Evolutionary conservation across 2,888 invertebrate genomes (phyloP), one percentile per base, ranked within the genome.

Genomic region (Parthenolecanium corni): DNA sequence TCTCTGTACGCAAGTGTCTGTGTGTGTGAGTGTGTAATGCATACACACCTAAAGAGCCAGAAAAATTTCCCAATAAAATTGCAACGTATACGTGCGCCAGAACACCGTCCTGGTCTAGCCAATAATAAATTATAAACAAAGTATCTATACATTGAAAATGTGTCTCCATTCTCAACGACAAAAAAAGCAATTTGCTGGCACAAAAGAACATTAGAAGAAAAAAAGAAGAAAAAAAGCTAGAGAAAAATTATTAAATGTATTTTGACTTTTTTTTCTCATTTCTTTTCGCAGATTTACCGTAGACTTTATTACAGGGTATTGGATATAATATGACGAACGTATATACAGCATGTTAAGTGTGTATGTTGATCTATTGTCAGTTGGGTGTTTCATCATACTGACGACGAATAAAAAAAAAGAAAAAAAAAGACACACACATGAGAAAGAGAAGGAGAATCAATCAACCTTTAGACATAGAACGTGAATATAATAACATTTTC

Each of bases 381-480:
- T 46, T 25, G 24, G 42, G 31, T 57, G 44, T 57, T 57, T 57
- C 57, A 57, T 57, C 57, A 54, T 54, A 16, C 16, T 42, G 21
- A 24, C 38, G 38, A 52, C 40, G 9, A 9, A 31, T 9, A 31
- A 31, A 31, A 9, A n/a, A n/a, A n/a, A n/a, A n/a, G n/a, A n/a
- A n/a, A n/a, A n/a, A n/a, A n/a, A n/a, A n/a, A n/a, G n/a, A n/a
- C n/a, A 31, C 9, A 42, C 44, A 14, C 14, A 14, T 4, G 5
- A 42, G 44, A 14, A 18, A 42, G 14, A 14, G 44, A 42, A 5
- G 47, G 36, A 61, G 21, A 61, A 61, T 61, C 61, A 51, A 61
- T 51, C 61, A 61, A 24, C 51, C 21, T 61, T 16, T 47, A 61
- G 49, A 51, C 38, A 61, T 36, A 49, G 20, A 4, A 4, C 4